phyloP scores from a whole-genome alignment of 2,888 invertebrate genomes.

The Amphipyra tragopoginis region DNA sequence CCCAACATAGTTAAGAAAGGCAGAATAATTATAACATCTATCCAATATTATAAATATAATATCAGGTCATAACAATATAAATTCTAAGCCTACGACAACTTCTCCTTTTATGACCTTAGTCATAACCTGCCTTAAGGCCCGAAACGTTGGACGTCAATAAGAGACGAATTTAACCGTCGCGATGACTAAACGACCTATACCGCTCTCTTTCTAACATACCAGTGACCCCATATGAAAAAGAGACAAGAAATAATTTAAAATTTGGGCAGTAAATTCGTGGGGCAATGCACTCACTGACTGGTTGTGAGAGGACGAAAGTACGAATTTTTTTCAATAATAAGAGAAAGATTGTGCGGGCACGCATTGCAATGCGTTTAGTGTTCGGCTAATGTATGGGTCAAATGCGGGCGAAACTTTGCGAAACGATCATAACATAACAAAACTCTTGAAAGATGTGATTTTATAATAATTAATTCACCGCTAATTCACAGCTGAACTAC shows the following conservation, averaged over 20 bases:
- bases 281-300: slow-evolving; percentile 86
- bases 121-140: slow-evolving; percentile 88
- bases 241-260: slow-evolving; percentile 80
- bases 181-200: slow-evolving; percentile 74
- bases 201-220: slow-evolving; percentile 69
- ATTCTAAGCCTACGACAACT: slow-evolving; percentile 79
- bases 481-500: slow-evolving; percentile 1
- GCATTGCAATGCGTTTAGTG: slow-evolving; percentile 57
- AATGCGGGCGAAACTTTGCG: slow-evolving; percentile 23
- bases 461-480: slow-evolving; percentile 26
- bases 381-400: slow-evolving; percentile 47
- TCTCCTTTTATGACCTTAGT: slow-evolving; percentile 74
- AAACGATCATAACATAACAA: slow-evolving; percentile 29
- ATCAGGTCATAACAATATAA: slow-evolving; percentile 5
- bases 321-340: slow-evolving; percentile 83
- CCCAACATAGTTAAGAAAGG: no score
- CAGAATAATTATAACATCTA: slow-evolving; percentile 5
- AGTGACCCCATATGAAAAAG: slow-evolving; percentile 64
- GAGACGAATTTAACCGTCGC: slow-evolving; percentile 73
- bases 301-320: slow-evolving; percentile 88
- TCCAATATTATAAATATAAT: no score
- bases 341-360: slow-evolving; percentile 74
- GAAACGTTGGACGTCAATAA: slow-evolving; percentile 80
- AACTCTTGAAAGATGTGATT: slow-evolving; percentile 21
- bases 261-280: slow-evolving; percentile 81